These are phyloP conservation scores for Yponomeuta sedellus DNA, from an alignment of 2,888 invertebrate species.

Conservation along the genomic window DNA sequence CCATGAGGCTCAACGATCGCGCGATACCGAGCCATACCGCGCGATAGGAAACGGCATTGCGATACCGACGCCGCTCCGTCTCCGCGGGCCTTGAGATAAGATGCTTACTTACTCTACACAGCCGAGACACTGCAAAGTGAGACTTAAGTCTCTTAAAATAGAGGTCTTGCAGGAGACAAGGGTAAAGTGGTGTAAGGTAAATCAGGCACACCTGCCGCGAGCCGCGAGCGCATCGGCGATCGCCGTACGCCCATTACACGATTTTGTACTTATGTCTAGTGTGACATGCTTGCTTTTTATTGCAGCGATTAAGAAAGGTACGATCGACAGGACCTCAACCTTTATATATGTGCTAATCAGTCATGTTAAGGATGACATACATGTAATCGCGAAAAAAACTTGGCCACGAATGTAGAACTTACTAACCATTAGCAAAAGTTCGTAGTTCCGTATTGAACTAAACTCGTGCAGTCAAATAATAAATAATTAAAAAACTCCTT, in stretches of 20 bases:
- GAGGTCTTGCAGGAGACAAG: not conserved
- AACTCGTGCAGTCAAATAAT: no score
- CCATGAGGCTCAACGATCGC: not conserved
- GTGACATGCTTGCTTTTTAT: conserved; percentile 1
- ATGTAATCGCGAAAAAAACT: no score
- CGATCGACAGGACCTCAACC: not conserved
- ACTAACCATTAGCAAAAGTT: no score
- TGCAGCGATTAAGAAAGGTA: not conserved
- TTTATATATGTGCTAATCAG: no score
- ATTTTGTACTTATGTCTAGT: conserved; percentile 19
- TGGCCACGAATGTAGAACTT: no score
- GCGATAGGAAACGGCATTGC: not conserved
- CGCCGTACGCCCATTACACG: conserved; percentile 28
- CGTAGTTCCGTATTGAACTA: no score
- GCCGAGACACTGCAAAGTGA: not conserved
- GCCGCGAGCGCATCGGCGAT: conserved; percentile 28
- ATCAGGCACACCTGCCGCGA: conserved; percentile 28
- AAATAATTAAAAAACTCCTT: no score
- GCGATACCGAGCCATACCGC: conserved; percentile 2
- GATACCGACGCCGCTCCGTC: conserved; percentile 13
- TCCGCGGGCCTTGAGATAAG: conserved; percentile 10
- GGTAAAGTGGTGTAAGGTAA: conserved; percentile 21
- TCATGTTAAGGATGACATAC: no score
- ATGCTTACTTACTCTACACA: not conserved
- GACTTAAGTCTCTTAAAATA: not conserved